Evolutionary conservation across 1,140 invertebrate genomes (phyloP), one percentile per base, ranked within the genome.

Genomic region (Globodera ellingtonae): DNA sequence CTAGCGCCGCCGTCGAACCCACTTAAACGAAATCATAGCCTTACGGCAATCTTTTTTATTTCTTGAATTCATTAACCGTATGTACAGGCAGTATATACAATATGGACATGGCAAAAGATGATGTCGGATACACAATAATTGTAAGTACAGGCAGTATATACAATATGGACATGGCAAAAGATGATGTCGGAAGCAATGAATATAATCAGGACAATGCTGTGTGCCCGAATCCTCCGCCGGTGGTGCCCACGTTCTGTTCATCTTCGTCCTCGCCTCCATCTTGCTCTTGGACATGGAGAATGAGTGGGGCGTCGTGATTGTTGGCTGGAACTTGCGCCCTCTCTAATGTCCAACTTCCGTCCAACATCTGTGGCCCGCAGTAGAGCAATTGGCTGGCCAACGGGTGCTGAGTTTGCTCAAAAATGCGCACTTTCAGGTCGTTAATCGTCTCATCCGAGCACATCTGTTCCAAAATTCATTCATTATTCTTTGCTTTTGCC

Each of bases 361-460:
- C 82, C 9, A 84, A 67, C 10, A 44, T 50, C 15, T 52, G 48
- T 44, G 70, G 69, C 35, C 65, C 59, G 35, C 79, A 18, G 8
- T 76, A 86, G 52, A 84, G 46, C 44, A 86, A 81, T 72, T 84
- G 85, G 69, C 86, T 79, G 35, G 67, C 47, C 2, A 84, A 85
- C 10, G 84, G 71, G 50, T 84, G 83, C 15, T 80, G 52, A 5
- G 62, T 83, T 48, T 59, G 44, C 50, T 74, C 50, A 62, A 62
- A 87, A 62, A 84, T 44, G 52, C 83, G 46, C 21, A 84, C 35
- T 66, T 84, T 84, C 66, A 84, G 56, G 47, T 86, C 84, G 6
- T 24, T 78, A 4, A 84, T 48, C 47, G 62, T 83, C 21, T 78
- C n/a, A 46, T 52, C 67, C n/a, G 83, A 84, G 18, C 56, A 47